Conservation (phyloP, 2,888 invertebrate species). For the Parasteatoda lunata region DNA sequence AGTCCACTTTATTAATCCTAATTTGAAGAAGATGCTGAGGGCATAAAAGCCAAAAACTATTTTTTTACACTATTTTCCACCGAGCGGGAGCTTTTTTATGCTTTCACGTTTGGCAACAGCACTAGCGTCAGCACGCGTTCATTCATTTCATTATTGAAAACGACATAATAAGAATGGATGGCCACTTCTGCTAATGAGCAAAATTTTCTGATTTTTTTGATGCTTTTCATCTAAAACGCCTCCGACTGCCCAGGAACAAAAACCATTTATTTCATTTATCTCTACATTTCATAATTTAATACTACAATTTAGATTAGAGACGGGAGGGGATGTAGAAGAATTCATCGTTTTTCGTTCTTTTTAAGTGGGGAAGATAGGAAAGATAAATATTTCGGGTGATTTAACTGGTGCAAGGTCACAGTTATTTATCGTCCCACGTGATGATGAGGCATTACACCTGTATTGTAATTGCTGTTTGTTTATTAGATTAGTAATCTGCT, state of each 20-base stretch:
- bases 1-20: slow-evolving; percentile 52
- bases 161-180: slow-evolving; percentile 53
- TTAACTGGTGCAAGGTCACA: too few species aligned
- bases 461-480: too few species aligned
- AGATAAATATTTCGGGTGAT: too few species aligned
- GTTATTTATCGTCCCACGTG: too few species aligned
- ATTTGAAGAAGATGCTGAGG: slow-evolving; percentile 43
- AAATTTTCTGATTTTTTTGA: slow-evolving; percentile 27
- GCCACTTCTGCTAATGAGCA: slow-evolving; percentile 54
- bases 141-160: slow-evolving; percentile 24
- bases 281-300: slow-evolving; percentile 35
- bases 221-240: slow-evolving; percentile 39
- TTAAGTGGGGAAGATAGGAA: too few species aligned
- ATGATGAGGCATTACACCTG: too few species aligned
- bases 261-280: slow-evolving; percentile 39
- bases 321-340: not conserved
- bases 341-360: not conserved
- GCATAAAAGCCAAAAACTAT: slow-evolving; percentile 23
- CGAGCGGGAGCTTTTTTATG: not conserved
- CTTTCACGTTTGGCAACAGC: not conserved
- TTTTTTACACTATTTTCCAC: not conserved
- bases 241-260: slow-evolving; percentile 11
- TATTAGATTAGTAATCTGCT: too few species aligned
- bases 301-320: not conserved
- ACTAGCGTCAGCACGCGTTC: slow-evolving; percentile 22